phyloP scores from a whole-genome alignment of 1,140 invertebrate genomes.

The Meteorus sp. region DNA sequence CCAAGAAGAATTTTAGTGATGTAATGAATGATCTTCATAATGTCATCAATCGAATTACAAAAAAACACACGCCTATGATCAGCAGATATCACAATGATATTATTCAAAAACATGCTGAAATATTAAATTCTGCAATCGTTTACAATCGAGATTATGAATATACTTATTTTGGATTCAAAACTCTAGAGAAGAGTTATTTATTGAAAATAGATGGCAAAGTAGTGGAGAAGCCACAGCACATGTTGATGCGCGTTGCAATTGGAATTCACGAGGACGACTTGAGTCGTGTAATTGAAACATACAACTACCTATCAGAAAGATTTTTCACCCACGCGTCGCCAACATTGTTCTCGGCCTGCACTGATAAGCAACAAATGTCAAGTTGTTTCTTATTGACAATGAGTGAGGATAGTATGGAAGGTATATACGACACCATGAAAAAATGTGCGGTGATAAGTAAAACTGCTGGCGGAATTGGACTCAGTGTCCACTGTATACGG shows the following conservation, averaged over 20 bases:
- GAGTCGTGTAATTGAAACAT: constrained; percentile 92
- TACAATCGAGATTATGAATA: constrained; percentile 97
- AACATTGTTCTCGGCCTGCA: constrained; percentile 95
- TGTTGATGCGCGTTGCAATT: constrained; percentile 97
- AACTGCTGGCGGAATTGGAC: constrained; percentile 94
- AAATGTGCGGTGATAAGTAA: constrained; percentile 97
- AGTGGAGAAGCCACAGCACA: constrained; percentile 95
- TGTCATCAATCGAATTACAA: constrained; percentile 74
- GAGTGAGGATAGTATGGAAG: constrained; percentile 95
- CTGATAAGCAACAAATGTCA: constrained; percentile 87
- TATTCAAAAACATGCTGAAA: constrained; percentile 84
- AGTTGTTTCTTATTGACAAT: constrained; percentile 96
- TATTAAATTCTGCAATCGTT: constrained; percentile 93
- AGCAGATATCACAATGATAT: constrained; percentile 82
- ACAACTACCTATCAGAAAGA: constrained; percentile 92
- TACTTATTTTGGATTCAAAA: constrained; percentile 99
- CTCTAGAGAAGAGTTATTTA: constrained; percentile 93
- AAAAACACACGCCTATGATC: constrained; percentile 77
- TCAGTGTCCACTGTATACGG: constrained; percentile 96
- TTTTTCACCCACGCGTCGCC: constrained; percentile 99
- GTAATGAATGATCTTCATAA: constrained; percentile 88
- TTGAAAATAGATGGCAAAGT: constrained; percentile 93
- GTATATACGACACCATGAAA: constrained; percentile 94
- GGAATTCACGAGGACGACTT: constrained; percentile 96
- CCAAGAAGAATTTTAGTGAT: constrained; percentile 71